Conservation (phyloP, 1,140 invertebrate species). For the Streblospio benedicti region DNA sequence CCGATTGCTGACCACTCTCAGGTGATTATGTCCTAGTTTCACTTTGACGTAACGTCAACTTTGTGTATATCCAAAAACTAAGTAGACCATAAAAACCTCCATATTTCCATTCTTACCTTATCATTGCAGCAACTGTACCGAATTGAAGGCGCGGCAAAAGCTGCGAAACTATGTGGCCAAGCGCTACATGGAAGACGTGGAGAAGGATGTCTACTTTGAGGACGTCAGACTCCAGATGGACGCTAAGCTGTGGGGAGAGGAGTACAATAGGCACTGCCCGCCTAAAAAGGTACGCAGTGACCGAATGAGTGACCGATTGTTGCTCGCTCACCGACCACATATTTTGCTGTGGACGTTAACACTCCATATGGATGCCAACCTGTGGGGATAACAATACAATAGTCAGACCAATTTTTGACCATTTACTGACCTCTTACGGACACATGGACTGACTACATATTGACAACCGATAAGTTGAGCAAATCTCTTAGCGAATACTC, state of each 20-base stretch:
- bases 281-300: constrained; percentile 53
- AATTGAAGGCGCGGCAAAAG: constrained; percentile 47
- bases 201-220: constrained; percentile 51
- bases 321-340: too few relatives aligned
- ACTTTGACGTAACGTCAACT: background rate
- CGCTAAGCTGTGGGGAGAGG: constrained; percentile 57
- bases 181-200: constrained; percentile 51
- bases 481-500: too few relatives aligned
- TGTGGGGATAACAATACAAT: too few relatives aligned
- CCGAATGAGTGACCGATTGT: too few relatives aligned
- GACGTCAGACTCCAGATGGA: constrained; percentile 57
- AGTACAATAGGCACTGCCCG: constrained; percentile 55
- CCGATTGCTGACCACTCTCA: background rate
- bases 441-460: too few relatives aligned
- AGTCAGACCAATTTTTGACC: too few relatives aligned
- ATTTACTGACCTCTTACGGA: too few relatives aligned
- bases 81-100: background rate
- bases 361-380: too few relatives aligned
- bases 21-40: background rate
- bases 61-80: background rate
- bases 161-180: constrained; percentile 56
- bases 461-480: too few relatives aligned
- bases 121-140: constrained; percentile 44
- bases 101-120: constrained; percentile 49
- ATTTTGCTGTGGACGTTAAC: too few relatives aligned